Conservation (phyloP, 30 jellyfish, hydroid and myxozoan species). For the Aurelia coerulea region DNA sequence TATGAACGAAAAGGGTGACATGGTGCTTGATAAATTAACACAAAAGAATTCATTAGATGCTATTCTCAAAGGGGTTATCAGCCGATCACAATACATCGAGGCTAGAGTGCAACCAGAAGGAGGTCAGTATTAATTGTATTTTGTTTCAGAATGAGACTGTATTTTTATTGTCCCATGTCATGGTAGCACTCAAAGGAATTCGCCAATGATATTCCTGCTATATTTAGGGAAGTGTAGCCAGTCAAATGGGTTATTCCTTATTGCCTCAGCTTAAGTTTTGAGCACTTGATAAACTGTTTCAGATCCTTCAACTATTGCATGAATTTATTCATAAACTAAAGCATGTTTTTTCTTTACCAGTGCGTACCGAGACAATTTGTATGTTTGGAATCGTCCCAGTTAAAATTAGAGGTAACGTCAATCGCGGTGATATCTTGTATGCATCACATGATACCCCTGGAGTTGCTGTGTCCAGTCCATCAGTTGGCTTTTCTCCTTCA, state of each 20-base stretch:
- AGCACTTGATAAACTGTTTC: too few relatives aligned
- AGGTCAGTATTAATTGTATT: constrained; percentile 12
- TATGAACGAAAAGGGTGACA: constrained; percentile 35
- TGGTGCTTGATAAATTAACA: constrained; percentile 63
- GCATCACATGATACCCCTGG: constrained; percentile 89
- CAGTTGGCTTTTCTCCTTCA: constrained; percentile 14
- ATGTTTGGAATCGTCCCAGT: constrained; percentile 95
- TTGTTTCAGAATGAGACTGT: too few relatives aligned
- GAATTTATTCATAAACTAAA: too few relatives aligned
- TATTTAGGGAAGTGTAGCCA: too few relatives aligned
- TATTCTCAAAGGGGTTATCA: constrained; percentile 76
- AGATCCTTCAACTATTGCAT: too few relatives aligned
- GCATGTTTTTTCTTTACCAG: constrained; percentile 5
- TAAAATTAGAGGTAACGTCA: constrained; percentile 68
- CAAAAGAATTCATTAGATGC: constrained; percentile 60
- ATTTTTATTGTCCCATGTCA: too few relatives aligned
- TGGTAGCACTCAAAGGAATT: too few relatives aligned
- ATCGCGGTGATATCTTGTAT: constrained; percentile 66
- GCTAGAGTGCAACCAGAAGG: constrained; percentile 75
- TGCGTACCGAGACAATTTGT: constrained; percentile 86
- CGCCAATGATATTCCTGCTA: too few relatives aligned
- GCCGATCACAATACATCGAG: constrained; percentile 82
- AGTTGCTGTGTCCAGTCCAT: constrained; percentile 74
- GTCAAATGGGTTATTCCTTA: not conserved
- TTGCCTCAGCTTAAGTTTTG: not conserved